phyloP scores from a whole-genome alignment of 1,140 invertebrate genomes.

The Thaumatotibia leucotreta region DNA sequence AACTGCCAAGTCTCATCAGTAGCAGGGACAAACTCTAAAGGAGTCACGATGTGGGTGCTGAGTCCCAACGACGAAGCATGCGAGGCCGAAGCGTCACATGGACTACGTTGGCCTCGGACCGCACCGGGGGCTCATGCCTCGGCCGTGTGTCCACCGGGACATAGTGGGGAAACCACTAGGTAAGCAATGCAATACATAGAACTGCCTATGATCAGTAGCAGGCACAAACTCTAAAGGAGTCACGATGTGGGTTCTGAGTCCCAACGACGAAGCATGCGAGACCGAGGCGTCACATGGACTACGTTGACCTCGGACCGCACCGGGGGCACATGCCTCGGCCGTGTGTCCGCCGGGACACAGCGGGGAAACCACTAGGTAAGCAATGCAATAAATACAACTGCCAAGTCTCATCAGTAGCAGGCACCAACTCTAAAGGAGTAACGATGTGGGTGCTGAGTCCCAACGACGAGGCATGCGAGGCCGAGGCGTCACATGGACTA shows the following conservation, averaged over 20 bases:
- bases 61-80: constrained; percentile 51
- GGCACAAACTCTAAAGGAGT: no score
- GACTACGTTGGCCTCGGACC: constrained; percentile 65
- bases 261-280: no score
- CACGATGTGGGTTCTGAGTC: no score
- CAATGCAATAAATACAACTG: no score
- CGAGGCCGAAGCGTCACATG: constrained; percentile 50
- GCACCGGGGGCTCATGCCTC: constrained; percentile 64
- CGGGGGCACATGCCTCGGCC: no score
- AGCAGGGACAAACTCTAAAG: constrained; percentile 59
- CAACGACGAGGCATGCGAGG: constrained; percentile 51
- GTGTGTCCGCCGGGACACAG: no score
- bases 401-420: constrained; percentile 69
- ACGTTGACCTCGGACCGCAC: no score
- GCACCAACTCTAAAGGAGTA: constrained; percentile 58
- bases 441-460: constrained; percentile 57
- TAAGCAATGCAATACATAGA: no score
- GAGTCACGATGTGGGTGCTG: constrained; percentile 61
- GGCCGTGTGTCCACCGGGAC: constrained; percentile 58
- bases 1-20: constrained; percentile 71
- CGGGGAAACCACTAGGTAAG: no score
- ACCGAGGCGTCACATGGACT: no score
- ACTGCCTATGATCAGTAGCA: no score
- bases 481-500: constrained; percentile 53
- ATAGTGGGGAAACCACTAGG: constrained; percentile 64